A percentile compares a stretch with the other conserved stretches of the same genome.
Conservation (phyloP, 2,888 invertebrate species). For the Archips crataeganus region DNA sequence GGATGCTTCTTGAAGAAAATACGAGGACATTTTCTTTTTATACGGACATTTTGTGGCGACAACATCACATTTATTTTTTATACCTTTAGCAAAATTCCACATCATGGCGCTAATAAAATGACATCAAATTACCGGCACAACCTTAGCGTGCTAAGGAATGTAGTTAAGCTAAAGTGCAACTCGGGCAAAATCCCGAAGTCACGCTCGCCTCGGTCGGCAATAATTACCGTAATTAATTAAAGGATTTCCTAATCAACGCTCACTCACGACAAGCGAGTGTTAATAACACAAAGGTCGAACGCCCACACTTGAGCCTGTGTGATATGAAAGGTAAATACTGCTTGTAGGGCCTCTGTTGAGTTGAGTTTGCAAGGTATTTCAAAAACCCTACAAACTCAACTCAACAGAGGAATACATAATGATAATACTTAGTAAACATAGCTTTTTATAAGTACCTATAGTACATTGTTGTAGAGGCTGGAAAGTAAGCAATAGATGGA, state of each 20-base stretch:
- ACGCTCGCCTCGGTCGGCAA: slow-evolving; percentile 51
- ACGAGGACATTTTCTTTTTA: not conserved
- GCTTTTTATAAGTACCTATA: too few species aligned
- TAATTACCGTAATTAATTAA: slow-evolving; percentile 74
- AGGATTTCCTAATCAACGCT: slow-evolving; percentile 65
- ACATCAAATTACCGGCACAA: slow-evolving; percentile 20
- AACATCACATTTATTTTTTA: not conserved
- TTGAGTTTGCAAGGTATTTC: slow-evolving; percentile 7
- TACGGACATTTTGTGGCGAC: slow-evolving; percentile 2
- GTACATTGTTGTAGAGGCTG: too few species aligned
- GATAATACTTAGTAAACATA: too few species aligned
- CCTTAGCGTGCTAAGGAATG: slow-evolving; percentile 33
- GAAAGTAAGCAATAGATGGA: too few species aligned
- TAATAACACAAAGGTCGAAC: slow-evolving; percentile 65
- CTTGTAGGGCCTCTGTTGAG: slow-evolving; percentile 7
- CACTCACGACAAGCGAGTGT: slow-evolving; percentile 62
- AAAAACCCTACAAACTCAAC: too few species aligned
- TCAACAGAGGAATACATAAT: too few species aligned
- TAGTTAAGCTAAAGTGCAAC: slow-evolving; percentile 38
- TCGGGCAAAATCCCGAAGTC: slow-evolving; percentile 48
- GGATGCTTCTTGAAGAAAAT: not conserved
- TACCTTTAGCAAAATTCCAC: not conserved
- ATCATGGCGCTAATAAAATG: slow-evolving; percentile 20
- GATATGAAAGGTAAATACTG: slow-evolving; percentile 37
- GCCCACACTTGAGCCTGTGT: slow-evolving; percentile 48